Evolutionary conservation across 2,113 vertebrate species (phyloP).

Genomic region (Macquaria australasica): DNA sequence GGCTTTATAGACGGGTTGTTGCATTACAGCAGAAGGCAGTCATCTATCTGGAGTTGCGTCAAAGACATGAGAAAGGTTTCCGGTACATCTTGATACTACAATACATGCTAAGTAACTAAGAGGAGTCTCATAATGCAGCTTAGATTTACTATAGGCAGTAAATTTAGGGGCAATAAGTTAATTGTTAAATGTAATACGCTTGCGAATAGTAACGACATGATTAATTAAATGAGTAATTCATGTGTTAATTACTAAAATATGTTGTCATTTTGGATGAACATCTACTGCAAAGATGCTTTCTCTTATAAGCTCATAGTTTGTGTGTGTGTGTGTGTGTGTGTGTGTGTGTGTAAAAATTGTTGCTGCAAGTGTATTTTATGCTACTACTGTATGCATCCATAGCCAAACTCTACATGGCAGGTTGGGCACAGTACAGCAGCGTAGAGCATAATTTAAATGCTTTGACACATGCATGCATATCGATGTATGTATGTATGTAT

Average conservation of each 20-base stretch:
- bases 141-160: neutral
- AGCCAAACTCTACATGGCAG: neutral
- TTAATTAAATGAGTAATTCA: neutral
- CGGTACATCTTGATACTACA: neutral
- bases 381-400: neutral
- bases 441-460: neutral
- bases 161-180: too few relatives aligned
- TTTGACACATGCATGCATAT: neutral
- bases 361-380: neutral
- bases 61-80: neutral
- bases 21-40: neutral
- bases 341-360: neutral
- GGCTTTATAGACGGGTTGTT: neutral
- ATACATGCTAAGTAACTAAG: neutral
- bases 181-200: neutral
- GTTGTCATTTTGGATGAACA: too few relatives aligned
- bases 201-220: neutral
- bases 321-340: neutral
- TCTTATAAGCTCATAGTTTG: neutral
- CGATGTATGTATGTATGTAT: neutral
- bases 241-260: conserved; percentile 2
- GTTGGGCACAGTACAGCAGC: neutral
- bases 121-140: neutral
- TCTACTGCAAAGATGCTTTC: neutral
- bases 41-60: neutral